phyloP scores from a whole-genome alignment of 2,888 invertebrate species.

The Parochlus steinenii region DNA sequence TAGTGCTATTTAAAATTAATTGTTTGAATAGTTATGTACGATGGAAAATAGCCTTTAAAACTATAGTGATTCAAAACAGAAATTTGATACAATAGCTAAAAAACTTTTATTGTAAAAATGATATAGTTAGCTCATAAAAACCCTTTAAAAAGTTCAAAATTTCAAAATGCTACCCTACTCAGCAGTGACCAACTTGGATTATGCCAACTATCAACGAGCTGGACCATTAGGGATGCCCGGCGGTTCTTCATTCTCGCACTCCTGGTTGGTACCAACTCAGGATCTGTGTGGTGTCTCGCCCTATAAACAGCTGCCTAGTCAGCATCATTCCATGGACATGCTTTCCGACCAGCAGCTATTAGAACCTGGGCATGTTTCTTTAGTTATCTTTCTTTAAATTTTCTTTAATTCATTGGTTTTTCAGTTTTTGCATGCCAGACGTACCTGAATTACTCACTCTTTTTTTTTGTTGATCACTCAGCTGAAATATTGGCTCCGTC shows the following conservation, averaged over 20 bases:
- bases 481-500: too few species aligned
- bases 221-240: slow-evolving; percentile 34
- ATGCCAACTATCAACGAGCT: slow-evolving; percentile 47
- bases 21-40: too few species aligned
- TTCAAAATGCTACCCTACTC: slow-evolving; percentile 65
- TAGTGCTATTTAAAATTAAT: background rate
- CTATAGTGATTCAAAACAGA: too few species aligned
- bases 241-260: slow-evolving; percentile 67
- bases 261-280: slow-evolving; percentile 88
- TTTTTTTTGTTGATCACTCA: too few species aligned
- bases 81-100: too few species aligned
- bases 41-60: too few species aligned
- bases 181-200: slow-evolving; percentile 68
- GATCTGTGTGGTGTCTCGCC: slow-evolving; percentile 72
- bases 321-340: slow-evolving; percentile 27
- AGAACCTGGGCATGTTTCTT: slow-evolving; percentile 83
- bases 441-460: too few species aligned
- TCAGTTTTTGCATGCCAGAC: too few species aligned
- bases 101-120: slow-evolving; percentile 3
- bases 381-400: slow-evolving; percentile 23
- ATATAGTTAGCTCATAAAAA: background rate
- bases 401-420: background rate
- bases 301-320: slow-evolving; percentile 47
- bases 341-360: slow-evolving; percentile 32
- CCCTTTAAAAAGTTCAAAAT: slow-evolving; percentile 1